Conservation (phyloP, 2,888 invertebrate genomes). For the Dasysyrphus tricinctus region DNA sequence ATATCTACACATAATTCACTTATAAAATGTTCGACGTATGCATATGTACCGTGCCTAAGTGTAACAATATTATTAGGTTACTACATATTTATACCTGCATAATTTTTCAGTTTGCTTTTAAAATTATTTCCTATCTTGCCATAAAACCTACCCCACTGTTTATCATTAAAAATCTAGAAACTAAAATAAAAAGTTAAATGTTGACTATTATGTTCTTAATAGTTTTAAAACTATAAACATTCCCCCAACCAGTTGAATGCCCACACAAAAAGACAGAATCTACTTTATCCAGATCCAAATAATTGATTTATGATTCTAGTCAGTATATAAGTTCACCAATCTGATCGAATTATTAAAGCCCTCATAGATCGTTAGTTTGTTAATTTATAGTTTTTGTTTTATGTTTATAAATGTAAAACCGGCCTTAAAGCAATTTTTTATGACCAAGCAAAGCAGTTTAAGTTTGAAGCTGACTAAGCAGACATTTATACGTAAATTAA, state of each 20-base stretch:
- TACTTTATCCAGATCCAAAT: not conserved
- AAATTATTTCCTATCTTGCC: too few species aligned
- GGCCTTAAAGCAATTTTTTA: not conserved
- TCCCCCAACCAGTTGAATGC: not conserved
- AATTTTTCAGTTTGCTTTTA: too few species aligned
- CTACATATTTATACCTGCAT: too few species aligned
- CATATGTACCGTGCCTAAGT: too few species aligned
- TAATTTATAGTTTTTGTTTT: not conserved
- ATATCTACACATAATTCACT: too few species aligned
- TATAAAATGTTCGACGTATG: too few species aligned
- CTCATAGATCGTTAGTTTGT: not conserved
- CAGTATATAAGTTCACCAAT: not conserved
- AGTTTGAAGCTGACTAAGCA: not conserved
- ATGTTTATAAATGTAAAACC: not conserved
- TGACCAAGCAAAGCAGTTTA: too few species aligned
- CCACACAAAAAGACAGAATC: conserved; percentile 7
- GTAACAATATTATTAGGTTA: too few species aligned
- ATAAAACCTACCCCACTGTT: too few species aligned
- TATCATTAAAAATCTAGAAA: too few species aligned
- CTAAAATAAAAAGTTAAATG: not conserved
- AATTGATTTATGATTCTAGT: conserved; percentile 12
- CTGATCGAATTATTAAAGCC: conserved; percentile 1
- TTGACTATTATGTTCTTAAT: not conserved
- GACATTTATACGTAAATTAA: not conserved
- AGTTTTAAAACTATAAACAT: not conserved